These are phyloP conservation scores for Brachyistius frenatus DNA, from an alignment of 2,113 vertebrate species.

Conservation along the genomic window DNA sequence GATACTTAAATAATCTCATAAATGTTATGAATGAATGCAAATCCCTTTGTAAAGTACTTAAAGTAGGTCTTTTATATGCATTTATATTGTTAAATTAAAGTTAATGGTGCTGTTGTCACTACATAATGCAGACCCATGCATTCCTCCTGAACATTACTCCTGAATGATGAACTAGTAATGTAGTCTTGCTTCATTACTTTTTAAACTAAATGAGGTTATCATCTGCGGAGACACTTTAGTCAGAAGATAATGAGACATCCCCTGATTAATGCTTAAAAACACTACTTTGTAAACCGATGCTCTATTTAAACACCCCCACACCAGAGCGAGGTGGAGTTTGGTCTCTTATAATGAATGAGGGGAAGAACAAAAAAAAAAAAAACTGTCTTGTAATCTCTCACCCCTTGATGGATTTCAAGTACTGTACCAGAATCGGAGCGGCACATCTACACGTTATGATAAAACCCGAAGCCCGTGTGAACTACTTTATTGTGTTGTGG, in stretches of 20 bases:
- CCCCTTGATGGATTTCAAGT: constrained; percentile 46
- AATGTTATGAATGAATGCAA: background rate
- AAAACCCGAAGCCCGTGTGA: constrained; percentile 30
- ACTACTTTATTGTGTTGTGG: constrained; percentile 45
- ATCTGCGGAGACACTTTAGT: constrained; percentile 41
- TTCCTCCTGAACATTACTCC: constrained; percentile 1
- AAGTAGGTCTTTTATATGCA: constrained; percentile 12
- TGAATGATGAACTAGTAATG: constrained; percentile 50
- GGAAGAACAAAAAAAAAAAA: background rate
- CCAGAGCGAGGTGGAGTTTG: constrained; percentile 1
- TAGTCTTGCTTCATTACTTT: constrained; percentile 36
- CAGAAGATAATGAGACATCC: constrained; percentile 46
- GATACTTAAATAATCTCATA: constrained; percentile 21
- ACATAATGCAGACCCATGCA: constrained; percentile 6
- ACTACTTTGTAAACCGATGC: constrained; percentile 29
- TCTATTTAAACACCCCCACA: constrained; percentile 38
- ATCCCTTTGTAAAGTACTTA: background rate
- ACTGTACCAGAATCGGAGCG: constrained; percentile 26
- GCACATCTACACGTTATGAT: constrained; percentile 47
- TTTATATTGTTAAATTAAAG: constrained; percentile 10
- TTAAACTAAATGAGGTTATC: constrained; percentile 60
- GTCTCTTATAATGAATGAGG: constrained; percentile 15
- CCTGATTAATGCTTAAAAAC: constrained; percentile 58
- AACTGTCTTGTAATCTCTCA: constrained; percentile 22
- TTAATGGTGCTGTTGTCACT: background rate